Conservation (phyloP, 2,797 vertebrate genomes). For the Spondyliosoma cantharus region DNA sequence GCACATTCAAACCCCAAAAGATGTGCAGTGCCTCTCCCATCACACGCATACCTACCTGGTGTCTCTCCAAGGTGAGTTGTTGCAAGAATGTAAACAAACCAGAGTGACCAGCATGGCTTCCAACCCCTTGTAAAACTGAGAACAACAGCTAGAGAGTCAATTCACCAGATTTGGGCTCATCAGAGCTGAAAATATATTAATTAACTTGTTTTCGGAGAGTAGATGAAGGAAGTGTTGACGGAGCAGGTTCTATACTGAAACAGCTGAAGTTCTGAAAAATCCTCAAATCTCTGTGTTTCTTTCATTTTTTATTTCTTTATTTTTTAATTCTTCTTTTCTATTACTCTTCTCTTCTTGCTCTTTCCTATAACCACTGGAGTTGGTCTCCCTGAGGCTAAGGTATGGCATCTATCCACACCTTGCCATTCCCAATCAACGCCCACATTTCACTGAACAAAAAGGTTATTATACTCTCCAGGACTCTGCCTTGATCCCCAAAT, state of each 20-base stretch:
- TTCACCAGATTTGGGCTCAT: background rate
- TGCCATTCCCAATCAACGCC: slow-evolving; percentile 66
- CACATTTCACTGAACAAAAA: slow-evolving; percentile 61
- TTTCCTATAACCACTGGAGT: background rate
- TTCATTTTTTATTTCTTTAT: background rate
- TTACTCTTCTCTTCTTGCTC: background rate
- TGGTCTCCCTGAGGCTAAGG: slow-evolving; percentile 4
- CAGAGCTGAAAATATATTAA: background rate
- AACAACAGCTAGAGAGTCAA: slow-evolving; percentile 1
- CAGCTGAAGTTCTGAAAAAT: background rate
- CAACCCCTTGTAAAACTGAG: background rate
- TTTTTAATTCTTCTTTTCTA: no score
- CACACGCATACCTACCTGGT: slow-evolving; percentile 30
- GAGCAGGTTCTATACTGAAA: background rate
- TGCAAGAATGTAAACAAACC: slow-evolving; percentile 67
- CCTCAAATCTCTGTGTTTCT: background rate
- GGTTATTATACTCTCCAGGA: slow-evolving; percentile 27
- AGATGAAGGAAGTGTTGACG: background rate
- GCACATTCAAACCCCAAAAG: background rate
- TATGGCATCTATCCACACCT: slow-evolving; percentile 58
- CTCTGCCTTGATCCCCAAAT: slow-evolving; percentile 37
- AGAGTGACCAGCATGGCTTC: slow-evolving; percentile 30
- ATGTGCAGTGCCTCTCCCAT: background rate
- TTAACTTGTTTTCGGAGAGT: background rate
- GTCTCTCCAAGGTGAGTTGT: slow-evolving; percentile 33